phyloP scores from a whole-genome alignment of 2,888 invertebrate species.

The Parapristionchus giblindavisi region DNA sequence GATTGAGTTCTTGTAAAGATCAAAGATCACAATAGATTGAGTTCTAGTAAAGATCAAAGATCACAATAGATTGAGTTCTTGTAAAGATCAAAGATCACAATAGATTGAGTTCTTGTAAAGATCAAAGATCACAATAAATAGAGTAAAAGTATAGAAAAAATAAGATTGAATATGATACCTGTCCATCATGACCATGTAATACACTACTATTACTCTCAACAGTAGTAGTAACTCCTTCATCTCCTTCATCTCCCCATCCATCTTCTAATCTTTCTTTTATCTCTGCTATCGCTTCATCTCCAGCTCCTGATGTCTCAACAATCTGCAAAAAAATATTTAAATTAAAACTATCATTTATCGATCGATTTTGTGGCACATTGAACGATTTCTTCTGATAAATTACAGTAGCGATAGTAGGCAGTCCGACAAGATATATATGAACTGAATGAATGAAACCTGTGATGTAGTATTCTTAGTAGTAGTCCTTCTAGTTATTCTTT shows the following conservation, averaged over 20 bases:
- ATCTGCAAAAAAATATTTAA: constrained; percentile 23
- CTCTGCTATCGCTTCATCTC: constrained; percentile 48
- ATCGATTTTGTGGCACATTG: neutral
- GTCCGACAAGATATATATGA: too few relatives aligned
- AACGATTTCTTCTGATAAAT: neutral
- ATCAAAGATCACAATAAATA: too few relatives aligned
- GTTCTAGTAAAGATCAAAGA: too few relatives aligned
- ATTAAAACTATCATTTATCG: neutral
- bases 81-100: too few relatives aligned
- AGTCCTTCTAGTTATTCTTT: constrained; percentile 4
- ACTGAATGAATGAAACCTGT: too few relatives aligned
- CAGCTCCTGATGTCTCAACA: constrained; percentile 44
- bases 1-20: too few relatives aligned
- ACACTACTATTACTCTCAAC: constrained; percentile 26
- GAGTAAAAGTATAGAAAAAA: neutral
- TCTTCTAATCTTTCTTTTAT: constrained; percentile 48
- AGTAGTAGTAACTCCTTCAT: constrained; percentile 1
- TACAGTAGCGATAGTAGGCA: neutral
- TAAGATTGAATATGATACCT: constrained; percentile 14
- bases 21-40: too few relatives aligned
- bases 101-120: too few relatives aligned
- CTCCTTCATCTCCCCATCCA: constrained; percentile 20
- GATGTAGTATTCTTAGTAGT: constrained; percentile 22
- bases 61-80: too few relatives aligned
- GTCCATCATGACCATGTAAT: constrained; percentile 30